Conservation (phyloP, 2,113 vertebrate genomes). For the Chionomys nivalis region DNA sequence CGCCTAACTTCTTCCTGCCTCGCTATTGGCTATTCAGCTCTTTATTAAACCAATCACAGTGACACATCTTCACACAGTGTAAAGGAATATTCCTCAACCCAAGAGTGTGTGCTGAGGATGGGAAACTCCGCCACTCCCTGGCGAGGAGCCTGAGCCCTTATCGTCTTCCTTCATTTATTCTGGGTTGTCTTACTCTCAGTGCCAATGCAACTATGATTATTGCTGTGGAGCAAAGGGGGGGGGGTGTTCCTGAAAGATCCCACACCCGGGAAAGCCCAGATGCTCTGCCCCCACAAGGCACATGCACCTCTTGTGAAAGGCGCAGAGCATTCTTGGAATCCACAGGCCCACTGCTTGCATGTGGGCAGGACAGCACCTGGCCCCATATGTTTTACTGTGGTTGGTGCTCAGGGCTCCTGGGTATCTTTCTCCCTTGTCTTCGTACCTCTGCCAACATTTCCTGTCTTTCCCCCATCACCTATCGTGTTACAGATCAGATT, state of each 20-base stretch:
- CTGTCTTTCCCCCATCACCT: not conserved
- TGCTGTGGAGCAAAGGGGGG: not conserved
- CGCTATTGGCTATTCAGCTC: not conserved
- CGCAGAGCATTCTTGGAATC: not conserved
- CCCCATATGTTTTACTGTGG: not conserved
- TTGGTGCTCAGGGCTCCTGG: not conserved
- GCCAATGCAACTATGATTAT: not conserved
- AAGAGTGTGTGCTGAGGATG: not conserved
- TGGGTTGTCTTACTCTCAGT: not conserved
- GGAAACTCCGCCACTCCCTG: not conserved
- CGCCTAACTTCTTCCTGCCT: not conserved
- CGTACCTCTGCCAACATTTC: not conserved
- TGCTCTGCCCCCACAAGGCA: slow-evolving; percentile 19
- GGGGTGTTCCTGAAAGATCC: slow-evolving; percentile 12
- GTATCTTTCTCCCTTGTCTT: not conserved
- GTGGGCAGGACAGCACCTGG: not conserved
- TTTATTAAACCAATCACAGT: not conserved
- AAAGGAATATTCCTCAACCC: not conserved
- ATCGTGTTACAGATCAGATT: not conserved
- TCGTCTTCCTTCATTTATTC: not conserved
- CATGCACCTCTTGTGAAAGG: not conserved
- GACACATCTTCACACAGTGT: not conserved
- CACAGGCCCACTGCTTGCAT: not conserved
- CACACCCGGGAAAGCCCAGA: not conserved
- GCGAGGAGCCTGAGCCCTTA: not conserved